phyloP scores from a whole-genome alignment of 2,113 vertebrate genomes.

The Pseudorasbora parva region DNA sequence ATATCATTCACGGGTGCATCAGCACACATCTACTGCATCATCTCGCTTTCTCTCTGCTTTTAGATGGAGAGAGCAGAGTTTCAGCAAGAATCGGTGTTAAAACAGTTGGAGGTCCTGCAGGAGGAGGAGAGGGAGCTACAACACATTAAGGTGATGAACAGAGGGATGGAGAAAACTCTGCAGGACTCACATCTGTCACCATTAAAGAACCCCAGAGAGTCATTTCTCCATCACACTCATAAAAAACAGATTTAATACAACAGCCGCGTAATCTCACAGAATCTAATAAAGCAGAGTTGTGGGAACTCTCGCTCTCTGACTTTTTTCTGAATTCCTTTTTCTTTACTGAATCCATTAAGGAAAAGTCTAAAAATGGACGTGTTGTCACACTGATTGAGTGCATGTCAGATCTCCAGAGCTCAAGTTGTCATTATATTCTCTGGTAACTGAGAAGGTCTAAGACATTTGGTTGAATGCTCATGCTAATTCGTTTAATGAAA shows the following conservation, averaged over 20 bases:
- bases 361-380: background rate
- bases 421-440: background rate
- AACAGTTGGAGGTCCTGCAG: slow-evolving; percentile 96
- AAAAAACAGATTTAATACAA: slow-evolving; percentile 38
- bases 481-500: slow-evolving; percentile 34
- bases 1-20: slow-evolving; percentile 1
- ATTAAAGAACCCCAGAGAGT: slow-evolving; percentile 20
- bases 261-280: slow-evolving; percentile 4
- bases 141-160: slow-evolving; percentile 87
- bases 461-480: background rate
- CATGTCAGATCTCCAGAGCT: background rate
- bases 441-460: slow-evolving; percentile 34
- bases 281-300: slow-evolving; percentile 27
- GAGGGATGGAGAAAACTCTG: slow-evolving; percentile 22
- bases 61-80: slow-evolving; percentile 95
- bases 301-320: background rate
- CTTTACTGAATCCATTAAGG: background rate
- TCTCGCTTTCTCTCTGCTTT: slow-evolving; percentile 25
- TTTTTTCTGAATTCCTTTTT: background rate
- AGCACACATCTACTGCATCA: slow-evolving; percentile 7
- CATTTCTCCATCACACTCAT: slow-evolving; percentile 41
- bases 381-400: slow-evolving; percentile 11
- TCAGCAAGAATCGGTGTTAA: slow-evolving; percentile 95
- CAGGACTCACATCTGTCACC: slow-evolving; percentile 28
- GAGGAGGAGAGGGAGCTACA: slow-evolving; percentile 98